Evolutionary conservation across 2,797 vertebrate species (phyloP).

Genomic region (Rachycentron canadum): DNA sequence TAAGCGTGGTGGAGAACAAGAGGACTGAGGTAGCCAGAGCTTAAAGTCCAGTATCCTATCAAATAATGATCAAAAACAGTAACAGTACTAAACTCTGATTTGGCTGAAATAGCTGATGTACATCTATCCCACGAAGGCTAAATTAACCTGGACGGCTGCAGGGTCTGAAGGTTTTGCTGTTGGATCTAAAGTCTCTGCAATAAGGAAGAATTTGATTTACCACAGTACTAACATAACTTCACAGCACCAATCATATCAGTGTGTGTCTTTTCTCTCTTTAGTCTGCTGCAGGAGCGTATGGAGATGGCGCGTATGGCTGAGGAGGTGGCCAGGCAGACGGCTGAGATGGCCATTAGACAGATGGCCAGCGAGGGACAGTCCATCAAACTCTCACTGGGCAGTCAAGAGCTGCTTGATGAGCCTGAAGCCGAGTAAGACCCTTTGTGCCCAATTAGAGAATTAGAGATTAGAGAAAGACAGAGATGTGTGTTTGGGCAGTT

Average conservation of each 20-base stretch:
- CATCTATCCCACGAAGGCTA: background rate
- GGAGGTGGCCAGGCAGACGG: conserved; percentile 83
- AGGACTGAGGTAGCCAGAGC: background rate
- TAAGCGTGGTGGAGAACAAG: conserved; percentile 48
- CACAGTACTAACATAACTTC: background rate
- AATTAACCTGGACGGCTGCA: background rate
- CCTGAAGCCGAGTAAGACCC: conserved; percentile 67
- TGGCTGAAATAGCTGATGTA: too few relatives aligned
- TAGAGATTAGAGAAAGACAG: background rate
- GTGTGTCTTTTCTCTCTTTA: conserved; percentile 40
- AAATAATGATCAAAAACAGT: background rate
- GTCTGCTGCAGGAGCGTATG: conserved; percentile 78
- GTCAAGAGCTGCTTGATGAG: conserved; percentile 75
- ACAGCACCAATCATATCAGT: background rate
- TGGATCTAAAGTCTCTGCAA: background rate
- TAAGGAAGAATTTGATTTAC: background rate
- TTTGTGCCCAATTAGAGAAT: background rate
- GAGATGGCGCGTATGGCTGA: conserved; percentile 82
- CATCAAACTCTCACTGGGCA: conserved; percentile 78
- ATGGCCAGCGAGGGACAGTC: conserved; percentile 77
- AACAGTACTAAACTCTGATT: too few relatives aligned
- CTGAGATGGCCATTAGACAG: conserved; percentile 83
- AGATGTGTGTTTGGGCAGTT: background rate
- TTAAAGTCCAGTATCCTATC: background rate
- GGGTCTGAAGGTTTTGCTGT: background rate